phyloP scores from a whole-genome alignment of 2,888 invertebrate species.

The Hyppa rectilinea region DNA sequence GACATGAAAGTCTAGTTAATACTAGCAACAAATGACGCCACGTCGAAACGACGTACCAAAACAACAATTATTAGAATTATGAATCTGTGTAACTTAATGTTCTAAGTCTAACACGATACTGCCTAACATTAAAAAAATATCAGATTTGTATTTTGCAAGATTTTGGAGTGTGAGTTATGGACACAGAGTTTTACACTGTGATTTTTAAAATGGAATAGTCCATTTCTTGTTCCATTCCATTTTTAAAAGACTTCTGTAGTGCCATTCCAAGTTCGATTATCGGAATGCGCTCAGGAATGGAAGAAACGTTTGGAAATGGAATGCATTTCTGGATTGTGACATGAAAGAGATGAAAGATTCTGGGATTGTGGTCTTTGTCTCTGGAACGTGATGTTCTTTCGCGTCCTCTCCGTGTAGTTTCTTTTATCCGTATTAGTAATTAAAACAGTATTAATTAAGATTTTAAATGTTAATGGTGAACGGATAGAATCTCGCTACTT shows the following conservation, averaged over 20 bases:
- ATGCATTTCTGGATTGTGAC: slow-evolving; percentile 66
- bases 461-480: slow-evolving; percentile 73
- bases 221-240: slow-evolving; percentile 71
- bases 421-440: slow-evolving; percentile 76
- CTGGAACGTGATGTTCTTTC: slow-evolving; percentile 63
- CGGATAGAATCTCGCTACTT: slow-evolving; percentile 68
- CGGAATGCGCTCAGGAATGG: slow-evolving; percentile 65
- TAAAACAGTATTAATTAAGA: slow-evolving; percentile 81
- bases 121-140: slow-evolving; percentile 83
- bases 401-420: slow-evolving; percentile 74
- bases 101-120: slow-evolving; percentile 87
- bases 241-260: slow-evolving; percentile 68
- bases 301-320: slow-evolving; percentile 62
- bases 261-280: slow-evolving; percentile 65
- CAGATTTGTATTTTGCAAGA: slow-evolving; percentile 76
- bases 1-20: slow-evolving; percentile 64
- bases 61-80: slow-evolving; percentile 86
- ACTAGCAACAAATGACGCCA: slow-evolving; percentile 58
- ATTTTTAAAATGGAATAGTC: slow-evolving; percentile 70
- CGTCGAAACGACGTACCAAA: slow-evolving; percentile 59
- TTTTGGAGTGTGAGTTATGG: slow-evolving; percentile 68
- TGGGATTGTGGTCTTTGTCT: slow-evolving; percentile 61
- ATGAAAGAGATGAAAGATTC: slow-evolving; percentile 56
- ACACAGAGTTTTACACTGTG: slow-evolving; percentile 68
- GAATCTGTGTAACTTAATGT: slow-evolving; percentile 79